These are phyloP conservation scores for Acrossocheilus fasciatus DNA, from an alignment of 2,797 vertebrate genomes.

Conservation along the genomic window DNA sequence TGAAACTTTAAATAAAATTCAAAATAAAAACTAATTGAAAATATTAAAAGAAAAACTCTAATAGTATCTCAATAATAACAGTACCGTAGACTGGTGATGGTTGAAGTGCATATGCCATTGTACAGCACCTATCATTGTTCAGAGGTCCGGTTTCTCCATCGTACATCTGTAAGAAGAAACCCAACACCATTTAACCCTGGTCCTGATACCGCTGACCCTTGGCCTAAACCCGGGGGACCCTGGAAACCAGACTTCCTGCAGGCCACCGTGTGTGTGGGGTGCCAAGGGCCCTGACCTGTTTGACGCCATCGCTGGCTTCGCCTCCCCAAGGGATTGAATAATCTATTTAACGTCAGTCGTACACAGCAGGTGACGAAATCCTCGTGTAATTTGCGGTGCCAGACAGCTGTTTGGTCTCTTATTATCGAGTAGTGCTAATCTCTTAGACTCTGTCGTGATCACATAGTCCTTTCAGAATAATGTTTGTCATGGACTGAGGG, in stretches of 20 bases:
- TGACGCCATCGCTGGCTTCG: slow-evolving; percentile 59
- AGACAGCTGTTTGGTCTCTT: slow-evolving; percentile 69
- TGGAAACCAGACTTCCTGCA: slow-evolving; percentile 74
- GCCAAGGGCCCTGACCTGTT: slow-evolving; percentile 65
- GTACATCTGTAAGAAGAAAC: slow-evolving; percentile 74
- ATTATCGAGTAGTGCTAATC: slow-evolving; percentile 72
- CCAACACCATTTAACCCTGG: slow-evolving; percentile 64
- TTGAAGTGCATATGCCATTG: not conserved
- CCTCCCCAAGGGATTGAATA: slow-evolving; percentile 48
- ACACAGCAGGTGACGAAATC: slow-evolving; percentile 74
- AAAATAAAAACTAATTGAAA: too few relatives aligned
- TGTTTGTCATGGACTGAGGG: not conserved
- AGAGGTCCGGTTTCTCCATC: slow-evolving; percentile 13
- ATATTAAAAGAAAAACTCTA: too few relatives aligned
- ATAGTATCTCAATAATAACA: not conserved
- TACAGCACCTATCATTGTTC: not conserved
- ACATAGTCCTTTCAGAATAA: slow-evolving; percentile 36
- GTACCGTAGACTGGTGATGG: not conserved
- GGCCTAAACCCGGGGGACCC: slow-evolving; percentile 40
- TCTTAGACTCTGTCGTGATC: slow-evolving; percentile 64
- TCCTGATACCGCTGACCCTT: slow-evolving; percentile 66
- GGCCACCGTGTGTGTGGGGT: slow-evolving; percentile 52
- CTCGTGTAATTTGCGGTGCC: slow-evolving; percentile 65
- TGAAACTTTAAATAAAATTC: too few relatives aligned
- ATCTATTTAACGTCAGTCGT: slow-evolving; percentile 48